Evolutionary conservation across 2,888 invertebrate species (phyloP), one percentile per base, ranked within the genome.

Genomic region (Heliothis peltigera): DNA sequence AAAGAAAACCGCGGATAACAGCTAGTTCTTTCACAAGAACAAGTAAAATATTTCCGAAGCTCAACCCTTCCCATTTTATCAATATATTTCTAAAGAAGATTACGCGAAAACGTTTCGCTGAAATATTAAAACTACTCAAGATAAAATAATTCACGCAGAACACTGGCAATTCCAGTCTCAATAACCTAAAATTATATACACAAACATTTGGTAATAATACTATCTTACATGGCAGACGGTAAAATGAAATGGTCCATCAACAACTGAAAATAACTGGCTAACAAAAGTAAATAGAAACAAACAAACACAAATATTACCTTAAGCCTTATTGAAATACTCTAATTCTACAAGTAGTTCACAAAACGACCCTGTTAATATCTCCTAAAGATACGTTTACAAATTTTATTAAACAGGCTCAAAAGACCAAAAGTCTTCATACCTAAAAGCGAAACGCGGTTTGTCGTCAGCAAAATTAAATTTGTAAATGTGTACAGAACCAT

Each of bases 401-500:
- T 25, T 75, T 68, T 7, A 19, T 19, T 7, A 17, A 21, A 25
- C 17, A 10, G 39, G 6, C 17, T 21, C 17, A 7, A 58, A 66
- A 35, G 32, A 66, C 44, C 48, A 43, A 55, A 48, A 55, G 19
- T 1, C 21, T 22, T 12, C 0, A 52, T 17, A 52, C 15, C 32
- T 32, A 44, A 60, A 52, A 21, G 39, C 17, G 12, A 60, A 48
- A 51, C 4, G 12, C 25, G 51, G 52, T 70, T 56, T 43, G 18
- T 0, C 39, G 46, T 55, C 70, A 61, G 78, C 73, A 78, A 65
- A 79, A 74, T 74, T 69, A 78, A 69, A 64, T 78, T 79, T 74
- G 79, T 65, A 58, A 62, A 71, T 61, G 35, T 43, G 51, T 76
- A 68, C 57, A 66, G 57, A 19, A 35, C 64, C 79, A 71, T 76